Evolutionary conservation across 2,797 vertebrate genomes (phyloP).

Genomic region (Pelobates cultripes): DNA sequence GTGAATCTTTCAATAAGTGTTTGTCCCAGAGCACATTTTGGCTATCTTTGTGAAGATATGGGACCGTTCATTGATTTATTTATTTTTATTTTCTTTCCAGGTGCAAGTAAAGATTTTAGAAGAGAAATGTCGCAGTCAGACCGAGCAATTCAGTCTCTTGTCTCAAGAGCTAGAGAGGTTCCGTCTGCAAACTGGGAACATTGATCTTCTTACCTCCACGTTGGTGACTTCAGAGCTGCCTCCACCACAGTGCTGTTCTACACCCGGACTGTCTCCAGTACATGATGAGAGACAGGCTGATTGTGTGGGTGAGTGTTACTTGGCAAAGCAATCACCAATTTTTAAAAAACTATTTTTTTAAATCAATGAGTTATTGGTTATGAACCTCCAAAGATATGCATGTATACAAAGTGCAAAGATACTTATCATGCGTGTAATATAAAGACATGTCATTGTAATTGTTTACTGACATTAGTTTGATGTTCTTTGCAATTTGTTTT

Average conservation of each 20-base stretch:
- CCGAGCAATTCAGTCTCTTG: conserved; percentile 90
- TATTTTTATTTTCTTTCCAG: conserved; percentile 64
- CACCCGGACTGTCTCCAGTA: conserved; percentile 66
- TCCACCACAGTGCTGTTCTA: conserved; percentile 63
- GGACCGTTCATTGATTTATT: background rate
- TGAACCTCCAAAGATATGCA: too few relatives aligned
- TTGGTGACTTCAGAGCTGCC: conserved; percentile 72
- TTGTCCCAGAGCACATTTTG: too few relatives aligned
- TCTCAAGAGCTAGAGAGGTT: conserved; percentile 92
- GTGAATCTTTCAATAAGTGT: too few relatives aligned
- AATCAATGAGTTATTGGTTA: too few relatives aligned
- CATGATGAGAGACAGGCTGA: conserved; percentile 75
- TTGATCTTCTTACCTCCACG: conserved; percentile 78
- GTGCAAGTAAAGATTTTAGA: conserved; percentile 93
- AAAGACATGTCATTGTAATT: too few relatives aligned
- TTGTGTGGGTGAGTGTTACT: background rate
- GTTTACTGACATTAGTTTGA: too few relatives aligned
- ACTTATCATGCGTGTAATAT: too few relatives aligned
- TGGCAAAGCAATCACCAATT: too few relatives aligned
- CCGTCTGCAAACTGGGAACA: conserved; percentile 87
- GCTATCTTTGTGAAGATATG: too few relatives aligned
- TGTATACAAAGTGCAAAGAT: too few relatives aligned
- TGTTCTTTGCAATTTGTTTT: too few relatives aligned
- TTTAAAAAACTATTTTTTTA: too few relatives aligned
- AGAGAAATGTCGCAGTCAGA: conserved; percentile 92